Conservation (phyloP, 2,113 vertebrate genomes). For the Seriola aureovittata region DNA sequence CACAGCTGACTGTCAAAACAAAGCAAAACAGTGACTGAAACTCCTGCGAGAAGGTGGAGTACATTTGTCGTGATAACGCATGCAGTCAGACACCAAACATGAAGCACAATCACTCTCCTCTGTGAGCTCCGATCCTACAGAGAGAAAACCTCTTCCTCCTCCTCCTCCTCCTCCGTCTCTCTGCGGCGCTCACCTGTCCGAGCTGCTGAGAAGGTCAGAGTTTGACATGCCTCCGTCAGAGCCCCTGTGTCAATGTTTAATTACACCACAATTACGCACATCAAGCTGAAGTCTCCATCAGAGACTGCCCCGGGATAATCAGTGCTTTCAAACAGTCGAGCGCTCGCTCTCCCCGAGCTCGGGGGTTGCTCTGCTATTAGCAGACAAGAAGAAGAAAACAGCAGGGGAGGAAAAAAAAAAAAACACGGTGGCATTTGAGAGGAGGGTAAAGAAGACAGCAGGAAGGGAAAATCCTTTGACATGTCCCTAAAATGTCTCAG, state of each 20-base stretch:
- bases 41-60: not conserved
- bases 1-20: not conserved
- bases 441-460: slow-evolving; percentile 54
- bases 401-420: slow-evolving; percentile 7
- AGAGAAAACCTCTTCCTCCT: slow-evolving; percentile 1
- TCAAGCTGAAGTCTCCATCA: slow-evolving; percentile 70
- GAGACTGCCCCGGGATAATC: slow-evolving; percentile 64
- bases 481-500: slow-evolving; percentile 72
- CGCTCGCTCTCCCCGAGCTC: not conserved
- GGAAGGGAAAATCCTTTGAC: slow-evolving; percentile 73
- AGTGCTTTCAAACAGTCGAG: slow-evolving; percentile 62
- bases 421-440: not conserved
- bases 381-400: slow-evolving; percentile 27
- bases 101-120: not conserved
- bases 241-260: slow-evolving; percentile 73
- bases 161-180: slow-evolving; percentile 12
- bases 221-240: slow-evolving; percentile 70
- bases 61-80: not conserved
- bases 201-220: slow-evolving; percentile 66
- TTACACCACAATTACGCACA: slow-evolving; percentile 75
- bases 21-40: too few relatives aligned
- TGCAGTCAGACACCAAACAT: not conserved
- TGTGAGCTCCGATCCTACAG: not conserved
- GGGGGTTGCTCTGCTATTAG: slow-evolving; percentile 27
- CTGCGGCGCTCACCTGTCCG: slow-evolving; percentile 9